phyloP scores from a whole-genome alignment of 2,888 invertebrate genomes.

The Andrena camellia region DNA sequence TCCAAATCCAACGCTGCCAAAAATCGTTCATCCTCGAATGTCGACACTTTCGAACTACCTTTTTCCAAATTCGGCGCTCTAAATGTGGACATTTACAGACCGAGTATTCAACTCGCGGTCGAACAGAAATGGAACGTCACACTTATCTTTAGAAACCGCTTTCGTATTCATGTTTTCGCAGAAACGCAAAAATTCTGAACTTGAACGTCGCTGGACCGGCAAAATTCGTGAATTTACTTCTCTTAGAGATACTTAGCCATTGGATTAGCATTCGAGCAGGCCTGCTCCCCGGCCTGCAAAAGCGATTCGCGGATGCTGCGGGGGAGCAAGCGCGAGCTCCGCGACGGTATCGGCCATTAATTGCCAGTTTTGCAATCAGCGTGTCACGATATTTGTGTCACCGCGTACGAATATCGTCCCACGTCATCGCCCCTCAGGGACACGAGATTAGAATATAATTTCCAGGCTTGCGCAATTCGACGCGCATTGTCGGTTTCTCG shows the following conservation, averaged over 20 bases:
- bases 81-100: no score
- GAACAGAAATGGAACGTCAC: no score
- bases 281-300: background rate
- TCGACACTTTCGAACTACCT: no score
- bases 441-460: constrained; percentile 24
- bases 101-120: no score
- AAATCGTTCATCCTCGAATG: no score
- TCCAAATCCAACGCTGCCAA: no score
- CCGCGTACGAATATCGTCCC: constrained; percentile 36
- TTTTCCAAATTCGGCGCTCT: no score
- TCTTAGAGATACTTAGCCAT: background rate
- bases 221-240: background rate
- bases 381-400: constrained; percentile 58
- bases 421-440: constrained; percentile 31
- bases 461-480: constrained; percentile 14
- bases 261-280: constrained; percentile 5
- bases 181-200: background rate
- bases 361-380: constrained; percentile 26
- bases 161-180: no score
- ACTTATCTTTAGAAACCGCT: no score
- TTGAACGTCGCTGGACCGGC: background rate
- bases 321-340: background rate
- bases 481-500: constrained; percentile 1
- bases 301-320: background rate
- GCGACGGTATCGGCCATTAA: constrained; percentile 18